Percentiles rank a stretch among this genome's conserved stretches.
Evolutionary conservation across 2,113 vertebrate species (phyloP).

Genomic region (Butastur rufipennis): DNA sequence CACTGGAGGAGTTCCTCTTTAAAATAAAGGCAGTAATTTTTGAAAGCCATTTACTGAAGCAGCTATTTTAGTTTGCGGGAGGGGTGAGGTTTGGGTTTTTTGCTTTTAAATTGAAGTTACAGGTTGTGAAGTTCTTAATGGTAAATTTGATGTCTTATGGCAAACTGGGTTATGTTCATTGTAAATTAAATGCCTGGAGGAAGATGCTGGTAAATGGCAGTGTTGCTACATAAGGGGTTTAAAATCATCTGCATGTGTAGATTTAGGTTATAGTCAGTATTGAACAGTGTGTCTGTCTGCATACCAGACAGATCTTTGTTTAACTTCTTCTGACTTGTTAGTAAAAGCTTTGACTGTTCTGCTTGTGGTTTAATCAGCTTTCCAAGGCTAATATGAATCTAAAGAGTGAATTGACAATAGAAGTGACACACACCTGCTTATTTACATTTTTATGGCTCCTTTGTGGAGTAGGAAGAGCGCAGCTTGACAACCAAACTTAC

Average conservation of each 20-base stretch:
- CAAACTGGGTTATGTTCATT: neutral
- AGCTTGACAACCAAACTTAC: neutral
- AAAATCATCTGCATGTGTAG: fast-evolving
- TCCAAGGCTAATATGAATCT: neutral
- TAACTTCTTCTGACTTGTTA: neutral
- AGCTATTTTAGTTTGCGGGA: neutral
- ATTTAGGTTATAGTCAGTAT: neutral
- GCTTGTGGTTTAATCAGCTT: neutral
- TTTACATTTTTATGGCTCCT: neutral
- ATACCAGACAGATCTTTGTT: neutral
- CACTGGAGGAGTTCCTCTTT: neutral
- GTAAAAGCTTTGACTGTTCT: neutral
- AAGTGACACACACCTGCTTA: neutral
- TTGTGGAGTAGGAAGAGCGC: neutral
- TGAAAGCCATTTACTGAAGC: neutral
- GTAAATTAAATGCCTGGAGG: neutral
- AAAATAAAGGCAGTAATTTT: neutral
- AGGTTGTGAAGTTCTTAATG: neutral
- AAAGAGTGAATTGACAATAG: neutral
- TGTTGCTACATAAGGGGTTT: neutral
- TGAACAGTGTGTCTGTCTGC: neutral
- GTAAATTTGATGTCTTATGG: neutral
- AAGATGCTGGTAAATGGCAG: neutral
- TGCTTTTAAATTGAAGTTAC: neutral
- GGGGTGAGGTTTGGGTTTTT: neutral